These are phyloP conservation scores for Choristoneura rosaceana DNA, from an alignment of 2,888 invertebrate species.

Conservation along the genomic window DNA sequence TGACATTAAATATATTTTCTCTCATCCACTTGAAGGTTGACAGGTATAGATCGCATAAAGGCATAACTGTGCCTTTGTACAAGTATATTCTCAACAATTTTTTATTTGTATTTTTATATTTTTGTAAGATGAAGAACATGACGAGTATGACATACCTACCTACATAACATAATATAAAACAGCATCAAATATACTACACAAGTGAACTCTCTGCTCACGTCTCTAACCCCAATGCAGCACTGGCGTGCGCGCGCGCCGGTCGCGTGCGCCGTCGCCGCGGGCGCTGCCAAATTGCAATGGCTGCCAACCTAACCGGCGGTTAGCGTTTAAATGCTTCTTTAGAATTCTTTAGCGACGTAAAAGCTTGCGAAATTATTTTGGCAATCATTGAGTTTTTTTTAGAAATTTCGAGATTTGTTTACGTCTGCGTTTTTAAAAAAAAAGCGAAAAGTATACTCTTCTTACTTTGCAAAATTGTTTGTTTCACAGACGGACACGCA, in stretches of 20 bases:
- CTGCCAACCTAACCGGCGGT: slow-evolving; percentile 20
- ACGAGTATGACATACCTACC: too few relatives aligned
- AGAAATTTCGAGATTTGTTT: not conserved
- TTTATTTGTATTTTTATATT: too few relatives aligned
- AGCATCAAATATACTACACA: too few relatives aligned
- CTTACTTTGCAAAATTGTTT: not conserved
- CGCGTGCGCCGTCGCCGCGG: slow-evolving; percentile 63
- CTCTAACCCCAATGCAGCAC: slow-evolving; percentile 43
- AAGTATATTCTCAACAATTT: too few relatives aligned
- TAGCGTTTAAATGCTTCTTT: slow-evolving; percentile 70
- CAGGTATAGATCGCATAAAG: too few relatives aligned
- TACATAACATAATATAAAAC: too few relatives aligned
- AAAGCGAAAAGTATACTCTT: not conserved
- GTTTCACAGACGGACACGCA: too few relatives aligned
- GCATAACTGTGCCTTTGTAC: too few relatives aligned
- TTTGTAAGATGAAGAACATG: too few relatives aligned
- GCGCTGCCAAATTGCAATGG: slow-evolving; percentile 59
- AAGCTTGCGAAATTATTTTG: slow-evolving; percentile 49
- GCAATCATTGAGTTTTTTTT: slow-evolving; percentile 8
- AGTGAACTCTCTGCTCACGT: too few relatives aligned
- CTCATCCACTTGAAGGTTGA: too few relatives aligned
- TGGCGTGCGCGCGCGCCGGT: slow-evolving; percentile 67
- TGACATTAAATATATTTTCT: too few relatives aligned
- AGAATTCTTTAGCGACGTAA: slow-evolving; percentile 68
- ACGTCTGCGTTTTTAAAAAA: not conserved